Conservation (phyloP, 2,113 vertebrate genomes). For the Hypanus sabinus region DNA sequence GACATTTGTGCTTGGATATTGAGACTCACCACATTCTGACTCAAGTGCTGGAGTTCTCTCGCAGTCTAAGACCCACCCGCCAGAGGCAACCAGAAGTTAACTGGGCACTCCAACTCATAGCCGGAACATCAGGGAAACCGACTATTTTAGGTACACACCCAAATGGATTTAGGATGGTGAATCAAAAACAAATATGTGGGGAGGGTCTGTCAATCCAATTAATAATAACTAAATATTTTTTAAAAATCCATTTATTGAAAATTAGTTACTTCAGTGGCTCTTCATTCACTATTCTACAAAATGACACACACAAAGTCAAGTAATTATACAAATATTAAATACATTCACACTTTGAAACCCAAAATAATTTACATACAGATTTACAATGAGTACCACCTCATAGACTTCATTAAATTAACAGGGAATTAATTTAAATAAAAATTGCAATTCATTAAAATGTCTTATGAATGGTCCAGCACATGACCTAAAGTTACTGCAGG, state of each 20-base stretch:
- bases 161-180: not conserved
- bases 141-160: not conserved
- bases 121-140: not conserved
- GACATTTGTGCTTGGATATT: no score
- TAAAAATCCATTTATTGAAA: conserved; percentile 26
- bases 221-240: not conserved
- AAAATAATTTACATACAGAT: conserved; percentile 17
- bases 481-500: not conserved
- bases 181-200: not conserved
- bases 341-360: not conserved
- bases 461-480: not conserved
- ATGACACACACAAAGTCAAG: no score
- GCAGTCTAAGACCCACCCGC: no score
- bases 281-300: not conserved
- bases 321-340: conserved; percentile 14
- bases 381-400: not conserved
- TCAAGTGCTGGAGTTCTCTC: no score
- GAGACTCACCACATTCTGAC: no score
- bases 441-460: not conserved
- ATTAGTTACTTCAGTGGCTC: not conserved
- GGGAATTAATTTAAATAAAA: not conserved
- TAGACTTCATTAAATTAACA: conserved; percentile 18
- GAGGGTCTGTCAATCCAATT: not conserved
- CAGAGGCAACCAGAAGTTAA: not conserved
- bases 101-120: not conserved